Evolutionary conservation across 2,888 invertebrate genomes (phyloP), one percentile per base, ranked within the genome.

Genomic region (Drosophila tanythrix): DNA sequence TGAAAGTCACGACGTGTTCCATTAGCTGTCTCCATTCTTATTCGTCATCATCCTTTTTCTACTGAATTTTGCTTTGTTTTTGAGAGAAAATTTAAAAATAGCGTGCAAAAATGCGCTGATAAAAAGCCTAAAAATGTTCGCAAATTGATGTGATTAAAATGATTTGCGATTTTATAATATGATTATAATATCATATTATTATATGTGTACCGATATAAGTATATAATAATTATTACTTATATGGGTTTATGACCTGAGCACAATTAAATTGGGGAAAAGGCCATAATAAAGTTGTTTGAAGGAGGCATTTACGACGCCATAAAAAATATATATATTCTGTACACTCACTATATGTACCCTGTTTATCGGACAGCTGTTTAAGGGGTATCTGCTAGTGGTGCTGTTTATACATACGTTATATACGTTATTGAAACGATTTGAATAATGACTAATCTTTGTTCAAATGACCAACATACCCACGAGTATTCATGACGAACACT

Each of bases 51-150:
- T 35, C 33, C 18, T 43, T 15, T 15, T 57, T 29, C 15, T 25
- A 46, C 56, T 66, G 66, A 69, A 66, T 69, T 70, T 82, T 68
- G 76, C 81, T 65, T 80, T 76, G 71, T 59, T 79, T 74, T 60
- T 50, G 58, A 58, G 40, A 46, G 52, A 50, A 74, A 69, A 62
- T 70, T 77, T 76, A 66, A 56, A 27, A 76, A 52, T 46, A 25
- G 33, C 55, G 36, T 52, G 43, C 43, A 57, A 51, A 56, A 56
- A 67, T 69, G 48, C 58, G 50, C 36, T 15, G 58, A 40, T 52
- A 25, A 51, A 64, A 56, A 53, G 10, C 46, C n/a, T 48, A 43
- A 21, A 64, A 61, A 50, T 13, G 6, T 10, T 40, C 10, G n/a
- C 40, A 52, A 69, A 57, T 25, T 27, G 21, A 27, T 55, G 29